Evolutionary conservation across 2,113 vertebrate genomes (phyloP).

Genomic region (Danionella cerebrum): DNA sequence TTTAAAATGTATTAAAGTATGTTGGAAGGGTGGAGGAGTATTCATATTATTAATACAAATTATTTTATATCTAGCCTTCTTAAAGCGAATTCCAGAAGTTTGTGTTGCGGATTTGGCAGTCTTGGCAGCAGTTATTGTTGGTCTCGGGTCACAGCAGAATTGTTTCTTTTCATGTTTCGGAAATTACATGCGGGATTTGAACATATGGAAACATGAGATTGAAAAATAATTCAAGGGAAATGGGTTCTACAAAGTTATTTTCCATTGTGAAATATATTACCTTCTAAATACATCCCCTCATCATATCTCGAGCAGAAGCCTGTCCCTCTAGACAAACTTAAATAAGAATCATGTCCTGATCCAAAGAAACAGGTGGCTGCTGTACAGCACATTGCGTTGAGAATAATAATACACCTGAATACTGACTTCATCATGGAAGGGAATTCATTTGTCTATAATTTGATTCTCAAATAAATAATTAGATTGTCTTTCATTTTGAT

Average conservation of each 20-base stretch:
- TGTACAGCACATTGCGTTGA: no score
- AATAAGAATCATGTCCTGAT: not conserved
- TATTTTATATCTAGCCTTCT: no score
- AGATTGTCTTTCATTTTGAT: no score
- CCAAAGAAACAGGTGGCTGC: no score
- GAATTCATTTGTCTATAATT: no score
- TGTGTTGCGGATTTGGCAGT: not conserved
- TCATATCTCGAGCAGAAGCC: not conserved
- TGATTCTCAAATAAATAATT: no score
- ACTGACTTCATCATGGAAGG: no score
- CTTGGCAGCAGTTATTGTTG: not conserved
- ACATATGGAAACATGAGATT: constrained; percentile 9
- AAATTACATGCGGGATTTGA: constrained; percentile 28
- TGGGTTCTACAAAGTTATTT: not conserved
- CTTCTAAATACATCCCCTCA: constrained; percentile 7
- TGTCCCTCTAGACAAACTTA: not conserved
- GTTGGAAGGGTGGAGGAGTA: no score
- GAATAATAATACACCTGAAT: no score
- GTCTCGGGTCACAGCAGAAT: constrained; percentile 8
- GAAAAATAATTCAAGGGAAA: not conserved
- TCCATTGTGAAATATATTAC: not conserved
- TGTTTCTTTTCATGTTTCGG: constrained; percentile 21
- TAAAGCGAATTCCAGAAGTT: no score
- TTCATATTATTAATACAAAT: no score
- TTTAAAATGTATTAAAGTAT: no score